Base-by-base conservation (phyloP, 2,888 invertebrate species). In the Liodrosophila aerea region DNA sequence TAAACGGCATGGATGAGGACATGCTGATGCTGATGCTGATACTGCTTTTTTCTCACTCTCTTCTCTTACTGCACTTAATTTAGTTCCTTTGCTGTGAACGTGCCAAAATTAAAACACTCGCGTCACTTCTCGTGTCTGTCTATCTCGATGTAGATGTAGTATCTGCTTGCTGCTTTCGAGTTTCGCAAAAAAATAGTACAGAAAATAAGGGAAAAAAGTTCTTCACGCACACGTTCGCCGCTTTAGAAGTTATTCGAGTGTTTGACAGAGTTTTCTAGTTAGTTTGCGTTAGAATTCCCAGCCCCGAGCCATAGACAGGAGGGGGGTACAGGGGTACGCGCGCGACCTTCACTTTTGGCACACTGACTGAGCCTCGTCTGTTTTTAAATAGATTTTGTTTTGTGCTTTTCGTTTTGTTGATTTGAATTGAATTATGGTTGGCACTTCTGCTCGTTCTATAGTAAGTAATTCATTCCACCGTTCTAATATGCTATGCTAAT, bases 201-300 rank as follows among this genome's bases (percentile, higher is more conserved):
- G 31, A 39, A 11, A 50, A 46, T 30, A 31, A 15, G 11, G 34
- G 33, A 11, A n/a, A 41, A 57, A 80, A 83, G 34, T 80, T 85
- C 64, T 46, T 44, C 57, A 61, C 80, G 68, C 72, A 59, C 75
- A 71, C 85, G 76, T 59, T 71, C 64, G 58, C 49, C 78, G 67
- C 64, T 76, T 76, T n/a, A n/a, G n/a, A n/a, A n/a, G n/a, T n/a
- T 64, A 73, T 34, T 44, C 73, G 60, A 84, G 59, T 64, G 68
- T 73, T 84, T 71, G 61, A 46, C 34, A 53, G 66, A 66, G 61
- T 68, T 77, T 69, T 74, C 49, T 40, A 58, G 70, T 59, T 69
- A 54, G 56, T 60, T 62, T 61, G 37, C 30, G 43, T 34, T 68
- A 7, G 29, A 16, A 29, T 22, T 22, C 22, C 22, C 27, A 41